Conservation (phyloP, 2,888 invertebrate genomes). For the Candidula unifasciata region DNA sequence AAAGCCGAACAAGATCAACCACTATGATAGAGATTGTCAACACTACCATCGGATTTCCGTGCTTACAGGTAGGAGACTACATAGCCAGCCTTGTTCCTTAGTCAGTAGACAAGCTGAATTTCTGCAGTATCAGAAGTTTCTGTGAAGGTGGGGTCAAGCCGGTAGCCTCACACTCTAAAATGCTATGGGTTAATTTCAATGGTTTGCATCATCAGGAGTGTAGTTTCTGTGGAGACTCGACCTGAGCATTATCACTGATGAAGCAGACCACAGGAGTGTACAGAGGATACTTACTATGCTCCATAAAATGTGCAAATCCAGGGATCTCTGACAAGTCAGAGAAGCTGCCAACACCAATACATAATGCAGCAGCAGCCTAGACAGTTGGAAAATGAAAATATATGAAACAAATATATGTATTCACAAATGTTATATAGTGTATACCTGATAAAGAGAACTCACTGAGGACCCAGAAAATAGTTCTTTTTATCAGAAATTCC, state of each 20-base stretch:
- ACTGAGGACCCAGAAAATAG: too few relatives aligned
- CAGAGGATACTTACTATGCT: conserved; percentile 75
- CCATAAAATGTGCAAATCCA: conserved; percentile 77
- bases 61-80: conserved; percentile 25
- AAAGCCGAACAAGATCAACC: conserved; percentile 22
- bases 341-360: conserved; percentile 70
- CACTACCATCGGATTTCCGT: conserved; percentile 42
- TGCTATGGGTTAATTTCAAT: too few relatives aligned
- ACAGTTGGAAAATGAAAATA: neutral
- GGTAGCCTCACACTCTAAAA: too few relatives aligned
- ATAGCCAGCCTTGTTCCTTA: neutral
- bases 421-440: too few relatives aligned
- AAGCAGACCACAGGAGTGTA: neutral
- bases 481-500: too few relatives aligned
- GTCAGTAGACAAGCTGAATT: neutral
- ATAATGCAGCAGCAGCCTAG: conserved; percentile 55
- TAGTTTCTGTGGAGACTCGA: too few relatives aligned
- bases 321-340: conserved; percentile 75
- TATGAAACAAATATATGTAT: too few relatives aligned
- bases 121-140: too few relatives aligned
- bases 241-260: too few relatives aligned
- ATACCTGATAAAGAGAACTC: too few relatives aligned
- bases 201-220: too few relatives aligned
- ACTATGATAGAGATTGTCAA: conserved; percentile 49
- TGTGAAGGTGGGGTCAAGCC: too few relatives aligned